Evolutionary conservation across 1,140 invertebrate species (phyloP).

Genomic region (Drosophila sp.): DNA sequence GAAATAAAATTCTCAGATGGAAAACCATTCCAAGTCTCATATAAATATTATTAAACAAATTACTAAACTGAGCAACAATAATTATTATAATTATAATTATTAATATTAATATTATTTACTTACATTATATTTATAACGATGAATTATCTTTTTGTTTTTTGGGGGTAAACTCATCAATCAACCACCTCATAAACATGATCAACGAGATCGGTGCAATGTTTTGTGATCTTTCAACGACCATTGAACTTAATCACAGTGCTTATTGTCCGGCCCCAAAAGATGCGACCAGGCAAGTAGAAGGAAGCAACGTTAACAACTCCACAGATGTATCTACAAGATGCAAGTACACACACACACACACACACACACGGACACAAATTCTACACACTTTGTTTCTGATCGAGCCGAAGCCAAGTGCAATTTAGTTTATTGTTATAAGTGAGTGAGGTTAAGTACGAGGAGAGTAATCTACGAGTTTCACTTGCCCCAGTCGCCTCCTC

Average conservation of each 20-base stretch:
- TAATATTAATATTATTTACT: too few species aligned
- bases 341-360: neutral
- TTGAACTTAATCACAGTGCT: slow-evolving; percentile 72
- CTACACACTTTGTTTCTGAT: slow-evolving; percentile 74
- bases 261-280: slow-evolving; percentile 50
- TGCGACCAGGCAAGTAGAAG: neutral
- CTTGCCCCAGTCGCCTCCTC: slow-evolving; percentile 12
- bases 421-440: slow-evolving; percentile 83
- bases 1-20: too few species aligned
- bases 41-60: too few species aligned
- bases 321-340: slow-evolving; percentile 65
- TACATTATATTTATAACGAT: too few species aligned
- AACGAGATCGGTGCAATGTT: slow-evolving; percentile 71
- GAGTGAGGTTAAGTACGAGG: slow-evolving; percentile 77
- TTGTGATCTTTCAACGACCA: slow-evolving; percentile 76
- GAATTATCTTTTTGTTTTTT: neutral
- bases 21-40: too few species aligned
- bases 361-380: neutral
- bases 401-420: slow-evolving; percentile 54
- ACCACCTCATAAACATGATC: slow-evolving; percentile 40
- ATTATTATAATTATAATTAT: too few species aligned
- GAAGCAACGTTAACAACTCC: slow-evolving; percentile 59
- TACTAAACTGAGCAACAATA: too few species aligned
- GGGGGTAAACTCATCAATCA: neutral
- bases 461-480: slow-evolving; percentile 67